Evolutionary conservation across 1,140 invertebrate species (phyloP).

Genomic region (Bombus turneri): DNA sequence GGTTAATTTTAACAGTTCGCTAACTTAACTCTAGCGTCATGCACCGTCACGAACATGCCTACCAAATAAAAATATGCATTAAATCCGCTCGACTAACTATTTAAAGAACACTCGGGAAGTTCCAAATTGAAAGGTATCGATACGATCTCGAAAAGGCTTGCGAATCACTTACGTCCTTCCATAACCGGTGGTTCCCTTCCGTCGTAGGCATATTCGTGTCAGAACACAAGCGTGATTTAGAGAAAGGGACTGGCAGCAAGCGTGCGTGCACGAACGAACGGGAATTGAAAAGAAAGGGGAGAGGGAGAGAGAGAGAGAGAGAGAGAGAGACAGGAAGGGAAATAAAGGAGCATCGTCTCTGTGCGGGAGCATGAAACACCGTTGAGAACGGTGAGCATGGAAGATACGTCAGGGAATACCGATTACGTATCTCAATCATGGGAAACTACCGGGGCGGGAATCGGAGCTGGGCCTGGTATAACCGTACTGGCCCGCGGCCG

Average conservation of each 20-base stretch:
- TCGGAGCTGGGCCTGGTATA: slow-evolving; percentile 60
- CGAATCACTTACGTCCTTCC: no score
- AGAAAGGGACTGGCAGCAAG: slow-evolving; percentile 26
- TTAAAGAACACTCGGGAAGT: no score
- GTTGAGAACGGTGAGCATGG: slow-evolving; percentile 14
- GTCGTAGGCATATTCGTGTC: slow-evolving; percentile 32
- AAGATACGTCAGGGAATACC: slow-evolving; percentile 55
- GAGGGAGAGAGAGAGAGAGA: neutral
- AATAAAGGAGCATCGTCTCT: slow-evolving; percentile 5
- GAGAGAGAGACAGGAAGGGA: neutral
- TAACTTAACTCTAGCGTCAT: no score
- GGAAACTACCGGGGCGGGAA: slow-evolving; percentile 74
- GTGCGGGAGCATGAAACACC: slow-evolving; percentile 22
- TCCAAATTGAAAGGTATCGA: no score
- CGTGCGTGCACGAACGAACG: slow-evolving; percentile 1
- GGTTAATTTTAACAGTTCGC: neutral
- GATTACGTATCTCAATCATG: slow-evolving; percentile 75
- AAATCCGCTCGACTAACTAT: no score
- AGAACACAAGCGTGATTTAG: slow-evolving; percentile 55
- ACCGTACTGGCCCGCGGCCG: slow-evolving; percentile 68
- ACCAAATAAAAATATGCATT: no score
- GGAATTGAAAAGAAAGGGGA: neutral
- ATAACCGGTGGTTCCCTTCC: neutral
- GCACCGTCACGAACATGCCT: no score
- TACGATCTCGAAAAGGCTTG: no score